These are phyloP conservation scores for Passer domesticus DNA, from an alignment of 2,113 vertebrate genomes.

Conservation along the genomic window DNA sequence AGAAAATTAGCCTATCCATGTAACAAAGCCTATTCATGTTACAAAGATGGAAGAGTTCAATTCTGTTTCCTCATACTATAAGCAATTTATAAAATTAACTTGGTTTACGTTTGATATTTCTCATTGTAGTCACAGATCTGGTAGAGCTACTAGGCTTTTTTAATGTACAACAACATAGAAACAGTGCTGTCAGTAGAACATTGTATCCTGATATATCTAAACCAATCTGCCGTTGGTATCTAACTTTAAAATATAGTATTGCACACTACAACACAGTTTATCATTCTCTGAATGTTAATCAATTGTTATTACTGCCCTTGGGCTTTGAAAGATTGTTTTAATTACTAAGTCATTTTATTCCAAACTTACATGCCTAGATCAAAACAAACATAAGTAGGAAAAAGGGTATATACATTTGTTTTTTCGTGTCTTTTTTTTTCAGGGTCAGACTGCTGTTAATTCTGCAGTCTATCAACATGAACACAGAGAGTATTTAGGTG, in stretches of 20 bases:
- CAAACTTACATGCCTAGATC: neutral
- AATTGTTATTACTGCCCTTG: neutral
- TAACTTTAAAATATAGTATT: neutral
- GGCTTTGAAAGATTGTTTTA: neutral
- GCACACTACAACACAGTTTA: neutral
- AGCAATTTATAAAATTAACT: neutral
- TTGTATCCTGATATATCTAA: neutral
- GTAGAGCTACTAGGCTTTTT: neutral
- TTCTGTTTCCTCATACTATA: neutral
- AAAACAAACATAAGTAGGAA: neutral
- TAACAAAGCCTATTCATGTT: neutral
- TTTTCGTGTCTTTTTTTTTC: neutral
- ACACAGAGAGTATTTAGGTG: neutral
- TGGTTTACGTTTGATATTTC: neutral
- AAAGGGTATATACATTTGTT: neutral
- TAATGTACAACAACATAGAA: neutral
- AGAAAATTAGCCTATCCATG: neutral
- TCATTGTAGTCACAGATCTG: neutral
- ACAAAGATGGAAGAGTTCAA: neutral
- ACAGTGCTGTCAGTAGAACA: neutral
- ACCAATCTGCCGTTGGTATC: neutral
- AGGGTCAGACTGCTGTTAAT: neutral
- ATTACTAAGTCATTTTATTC: neutral
- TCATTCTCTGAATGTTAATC: neutral
- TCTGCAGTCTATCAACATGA: neutral